Evolutionary conservation across 2,113 vertebrate genomes (phyloP), one percentile per base, ranked within the genome.

Genomic region (Melanerpes aurifrons): DNA sequence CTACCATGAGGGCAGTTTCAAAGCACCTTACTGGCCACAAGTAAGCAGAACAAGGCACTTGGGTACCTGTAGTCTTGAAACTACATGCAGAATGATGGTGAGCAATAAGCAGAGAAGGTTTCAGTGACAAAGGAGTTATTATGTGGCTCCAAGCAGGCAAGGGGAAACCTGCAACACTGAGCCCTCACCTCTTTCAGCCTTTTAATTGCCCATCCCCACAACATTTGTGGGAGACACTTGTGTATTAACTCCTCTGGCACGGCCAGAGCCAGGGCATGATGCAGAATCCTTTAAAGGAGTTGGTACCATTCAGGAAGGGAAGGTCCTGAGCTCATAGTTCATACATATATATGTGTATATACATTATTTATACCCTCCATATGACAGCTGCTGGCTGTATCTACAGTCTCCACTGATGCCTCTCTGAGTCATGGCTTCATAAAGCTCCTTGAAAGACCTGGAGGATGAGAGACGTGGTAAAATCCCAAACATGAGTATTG

Each of bases 381-480:
- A 35, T 57, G 75, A 76, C 71, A 93, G 92, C 90, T 88, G 86
- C 86, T 92, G 83, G 48, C 81, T 89, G n/a, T 28, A 64, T 53
- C 87, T 89, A 73, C 84, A 68, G 82, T n/a, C 47, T 88, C 35
- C 67, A 72, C 85, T 82, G 84, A 74, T 8, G 59, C 80, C 62
- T 85, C 15, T 92, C 92, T 96, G 94, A 96, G 81, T 93, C 94
- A 96, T 1, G 48, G 67, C 77, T 94, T 83, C 1, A 1, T 79
- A 86, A 82, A 92, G 59, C 68, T 92, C 86, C 71, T 67, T 85
- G 78, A 76, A 68, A 96, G 92, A 85, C 89, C 90, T 76, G 94
- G 74, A 84, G 91, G 64, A 89, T 92, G 73, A 86, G 76, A 91
- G 87, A 80, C 2, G 24, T 87, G 94, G 87, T 94, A 86, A 93